Evolutionary conservation across 2,888 invertebrate genomes (phyloP).

Genomic region (Acronicta leporina): DNA sequence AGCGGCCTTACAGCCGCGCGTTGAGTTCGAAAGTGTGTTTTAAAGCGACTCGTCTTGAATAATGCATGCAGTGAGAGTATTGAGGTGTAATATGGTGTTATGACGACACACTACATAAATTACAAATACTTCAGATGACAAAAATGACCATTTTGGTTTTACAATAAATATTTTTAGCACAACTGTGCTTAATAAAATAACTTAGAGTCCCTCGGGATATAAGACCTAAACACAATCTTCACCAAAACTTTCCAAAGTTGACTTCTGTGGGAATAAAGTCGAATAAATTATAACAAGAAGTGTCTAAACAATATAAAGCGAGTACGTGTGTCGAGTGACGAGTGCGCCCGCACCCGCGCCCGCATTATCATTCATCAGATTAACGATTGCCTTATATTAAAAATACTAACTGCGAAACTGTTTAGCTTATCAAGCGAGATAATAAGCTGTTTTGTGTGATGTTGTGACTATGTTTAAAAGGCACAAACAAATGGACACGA

Average conservation of each 20-base stretch:
- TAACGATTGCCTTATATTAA: too few species aligned
- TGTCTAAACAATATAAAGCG: conserved; percentile 18
- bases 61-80: conserved; percentile 20
- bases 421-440: too few species aligned
- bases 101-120: not conserved
- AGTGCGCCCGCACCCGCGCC: conserved; percentile 2
- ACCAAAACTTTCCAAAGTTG: not conserved
- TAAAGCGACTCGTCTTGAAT: conserved; percentile 22
- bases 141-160: too few species aligned
- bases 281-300: conserved; percentile 33
- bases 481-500: too few species aligned
- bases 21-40: not conserved
- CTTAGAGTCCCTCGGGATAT: not conserved
- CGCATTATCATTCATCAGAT: too few species aligned
- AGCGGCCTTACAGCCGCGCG: too few species aligned
- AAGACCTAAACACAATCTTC: not conserved
- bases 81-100: not conserved
- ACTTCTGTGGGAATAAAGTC: conserved; percentile 8
- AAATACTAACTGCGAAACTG: too few species aligned
- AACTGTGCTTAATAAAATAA: too few species aligned
- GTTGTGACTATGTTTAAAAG: too few species aligned
- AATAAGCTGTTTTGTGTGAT: too few species aligned
- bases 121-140: not conserved
- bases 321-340: conserved; percentile 13
- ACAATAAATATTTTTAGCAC: too few species aligned